These are phyloP conservation scores for Diloba caeruleocephala DNA, from an alignment of 2,888 invertebrate species.

Conservation along the genomic window DNA sequence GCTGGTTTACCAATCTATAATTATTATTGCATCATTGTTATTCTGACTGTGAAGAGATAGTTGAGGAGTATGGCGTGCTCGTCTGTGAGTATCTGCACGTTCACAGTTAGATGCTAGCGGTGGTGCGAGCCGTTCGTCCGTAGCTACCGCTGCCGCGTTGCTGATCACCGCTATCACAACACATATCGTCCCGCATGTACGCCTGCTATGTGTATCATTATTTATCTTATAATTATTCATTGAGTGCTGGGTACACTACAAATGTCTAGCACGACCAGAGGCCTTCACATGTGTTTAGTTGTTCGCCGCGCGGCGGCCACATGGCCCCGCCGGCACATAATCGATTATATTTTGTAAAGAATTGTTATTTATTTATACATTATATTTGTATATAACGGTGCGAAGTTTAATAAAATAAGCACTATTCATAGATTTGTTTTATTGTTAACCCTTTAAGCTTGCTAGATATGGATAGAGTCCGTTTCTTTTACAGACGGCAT, in stretches of 20 bases:
- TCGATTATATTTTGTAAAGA: constrained; percentile 86
- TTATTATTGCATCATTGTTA: no score
- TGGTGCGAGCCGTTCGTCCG: not conserved
- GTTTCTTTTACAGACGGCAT: no score
- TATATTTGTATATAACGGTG: constrained; percentile 88
- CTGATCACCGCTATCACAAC: not conserved
- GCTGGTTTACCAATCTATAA: no score
- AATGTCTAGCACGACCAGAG: constrained; percentile 62
- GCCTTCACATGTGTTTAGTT: constrained; percentile 78
- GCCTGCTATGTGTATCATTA: constrained; percentile 46
- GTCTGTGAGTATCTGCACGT: not conserved
- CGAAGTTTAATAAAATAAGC: constrained; percentile 86
- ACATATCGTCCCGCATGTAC: constrained; percentile 58
- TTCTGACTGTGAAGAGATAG: no score
- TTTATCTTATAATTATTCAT: constrained; percentile 48
- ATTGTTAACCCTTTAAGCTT: constrained; percentile 53
- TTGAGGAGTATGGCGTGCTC: no score
- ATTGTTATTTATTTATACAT: constrained; percentile 88
- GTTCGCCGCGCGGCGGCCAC: constrained; percentile 48
- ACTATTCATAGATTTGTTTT: constrained; percentile 70
- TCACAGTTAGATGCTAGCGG: not conserved
- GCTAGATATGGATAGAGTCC: no score
- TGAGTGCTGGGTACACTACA: constrained; percentile 30
- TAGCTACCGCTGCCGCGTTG: not conserved
- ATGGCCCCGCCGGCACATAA: constrained; percentile 60